Evolutionary conservation across 2,113 vertebrate species (phyloP).

Genomic region (Myrmecobius fasciatus): DNA sequence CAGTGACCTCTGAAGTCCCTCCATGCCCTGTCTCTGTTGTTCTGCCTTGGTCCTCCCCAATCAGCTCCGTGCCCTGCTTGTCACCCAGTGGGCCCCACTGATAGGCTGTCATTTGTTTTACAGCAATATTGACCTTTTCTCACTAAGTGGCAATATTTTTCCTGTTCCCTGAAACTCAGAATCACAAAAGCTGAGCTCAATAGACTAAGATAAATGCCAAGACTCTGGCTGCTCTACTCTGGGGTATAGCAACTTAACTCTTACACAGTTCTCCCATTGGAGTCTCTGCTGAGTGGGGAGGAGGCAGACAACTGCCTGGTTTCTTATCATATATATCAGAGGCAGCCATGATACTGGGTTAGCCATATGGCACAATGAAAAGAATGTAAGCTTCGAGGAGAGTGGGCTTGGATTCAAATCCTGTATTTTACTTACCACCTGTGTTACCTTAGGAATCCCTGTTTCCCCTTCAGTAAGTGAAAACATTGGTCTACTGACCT

Average conservation of each 20-base stretch:
- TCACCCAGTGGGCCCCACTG: background rate
- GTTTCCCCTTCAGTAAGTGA: background rate
- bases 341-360: background rate
- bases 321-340: background rate
- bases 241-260: background rate
- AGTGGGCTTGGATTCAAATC: background rate
- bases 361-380: background rate
- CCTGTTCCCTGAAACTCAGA: background rate
- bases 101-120: background rate
- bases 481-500: background rate
- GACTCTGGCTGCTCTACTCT: background rate
- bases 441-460: background rate
- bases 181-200: too few relatives aligned
- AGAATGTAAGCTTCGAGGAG: background rate
- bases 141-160: background rate
- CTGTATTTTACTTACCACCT: background rate
- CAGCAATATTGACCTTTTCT: background rate
- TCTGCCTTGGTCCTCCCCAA: background rate
- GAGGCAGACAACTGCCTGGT: background rate
- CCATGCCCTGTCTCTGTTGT: background rate
- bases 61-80: background rate
- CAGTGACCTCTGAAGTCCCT: background rate
- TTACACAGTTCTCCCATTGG: background rate
- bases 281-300: background rate
- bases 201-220: background rate